These are phyloP conservation scores for Noctua janthe DNA, from an alignment of 2,888 invertebrate species.

Conservation along the genomic window DNA sequence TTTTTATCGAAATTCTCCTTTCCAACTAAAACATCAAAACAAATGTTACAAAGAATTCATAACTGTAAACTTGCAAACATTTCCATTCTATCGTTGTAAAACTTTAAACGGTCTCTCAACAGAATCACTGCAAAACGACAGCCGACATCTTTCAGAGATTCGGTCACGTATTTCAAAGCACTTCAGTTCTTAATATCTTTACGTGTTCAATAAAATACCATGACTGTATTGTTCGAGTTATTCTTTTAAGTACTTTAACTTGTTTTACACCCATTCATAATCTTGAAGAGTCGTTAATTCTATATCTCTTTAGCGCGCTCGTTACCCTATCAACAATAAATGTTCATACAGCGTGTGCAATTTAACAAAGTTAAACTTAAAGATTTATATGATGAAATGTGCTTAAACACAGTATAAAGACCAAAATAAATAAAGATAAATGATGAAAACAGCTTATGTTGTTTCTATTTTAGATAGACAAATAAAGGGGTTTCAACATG, in stretches of 20 bases:
- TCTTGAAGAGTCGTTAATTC: slow-evolving; percentile 26
- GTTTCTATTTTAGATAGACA: no score
- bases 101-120: not conserved
- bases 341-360: slow-evolving; percentile 6
- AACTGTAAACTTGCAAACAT: not conserved
- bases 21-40: not conserved
- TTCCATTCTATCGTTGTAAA: not conserved
- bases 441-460: not conserved
- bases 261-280: slow-evolving; percentile 21
- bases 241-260: slow-evolving; percentile 15
- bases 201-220: slow-evolving; percentile 46
- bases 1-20: not conserved
- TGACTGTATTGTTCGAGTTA: slow-evolving; percentile 18
- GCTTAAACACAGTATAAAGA: not conserved
- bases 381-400: not conserved
- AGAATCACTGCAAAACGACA: slow-evolving; percentile 7
- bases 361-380: not conserved
- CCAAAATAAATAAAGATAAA: not conserved
- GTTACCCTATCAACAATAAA: slow-evolving; percentile 21
- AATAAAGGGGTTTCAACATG: no score
- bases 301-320: slow-evolving; percentile 18
- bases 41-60: not conserved
- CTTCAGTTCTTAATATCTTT: slow-evolving; percentile 25
- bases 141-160: not conserved
- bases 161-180: slow-evolving; percentile 33